phyloP scores from a whole-genome alignment of 2,797 vertebrate genomes.

The Neosalanx taihuensis region DNA sequence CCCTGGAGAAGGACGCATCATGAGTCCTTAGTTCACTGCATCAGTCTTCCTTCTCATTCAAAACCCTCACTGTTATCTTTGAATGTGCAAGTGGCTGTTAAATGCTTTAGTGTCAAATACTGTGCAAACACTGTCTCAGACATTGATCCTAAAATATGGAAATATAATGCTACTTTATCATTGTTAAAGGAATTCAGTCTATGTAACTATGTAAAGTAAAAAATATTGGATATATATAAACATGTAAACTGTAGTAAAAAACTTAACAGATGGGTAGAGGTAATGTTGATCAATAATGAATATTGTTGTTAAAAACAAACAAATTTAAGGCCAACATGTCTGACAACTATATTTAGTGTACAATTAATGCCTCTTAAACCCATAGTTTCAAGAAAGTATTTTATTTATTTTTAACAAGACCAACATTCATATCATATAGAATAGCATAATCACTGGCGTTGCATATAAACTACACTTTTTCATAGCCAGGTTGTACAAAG shows the following conservation, averaged over 20 bases:
- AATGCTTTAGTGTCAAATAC: background rate
- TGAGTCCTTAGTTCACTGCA: background rate
- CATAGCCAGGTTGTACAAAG: constrained; percentile 58
- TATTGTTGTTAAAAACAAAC: too few species aligned
- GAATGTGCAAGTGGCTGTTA: background rate
- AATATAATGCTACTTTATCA: too few species aligned
- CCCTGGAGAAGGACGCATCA: background rate
- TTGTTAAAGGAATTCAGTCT: too few species aligned
- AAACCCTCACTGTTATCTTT: background rate
- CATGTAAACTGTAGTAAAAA: background rate
- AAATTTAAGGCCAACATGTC: background rate
- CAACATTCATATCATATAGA: constrained; percentile 23
- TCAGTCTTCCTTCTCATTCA: background rate
- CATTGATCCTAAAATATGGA: background rate
- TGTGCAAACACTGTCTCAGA: background rate
- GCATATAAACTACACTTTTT: constrained; percentile 50
- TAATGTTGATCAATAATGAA: too few species aligned
- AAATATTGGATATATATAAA: too few species aligned
- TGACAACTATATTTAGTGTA: background rate
- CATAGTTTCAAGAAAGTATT: constrained; percentile 4
- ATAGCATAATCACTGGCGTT: constrained; percentile 51
- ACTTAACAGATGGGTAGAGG: too few species aligned
- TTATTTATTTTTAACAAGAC: background rate
- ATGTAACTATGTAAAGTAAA: background rate
- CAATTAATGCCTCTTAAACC: background rate